These are phyloP conservation scores for Pimephales promelas DNA, from an alignment of 2,113 vertebrate species.

Conservation along the genomic window DNA sequence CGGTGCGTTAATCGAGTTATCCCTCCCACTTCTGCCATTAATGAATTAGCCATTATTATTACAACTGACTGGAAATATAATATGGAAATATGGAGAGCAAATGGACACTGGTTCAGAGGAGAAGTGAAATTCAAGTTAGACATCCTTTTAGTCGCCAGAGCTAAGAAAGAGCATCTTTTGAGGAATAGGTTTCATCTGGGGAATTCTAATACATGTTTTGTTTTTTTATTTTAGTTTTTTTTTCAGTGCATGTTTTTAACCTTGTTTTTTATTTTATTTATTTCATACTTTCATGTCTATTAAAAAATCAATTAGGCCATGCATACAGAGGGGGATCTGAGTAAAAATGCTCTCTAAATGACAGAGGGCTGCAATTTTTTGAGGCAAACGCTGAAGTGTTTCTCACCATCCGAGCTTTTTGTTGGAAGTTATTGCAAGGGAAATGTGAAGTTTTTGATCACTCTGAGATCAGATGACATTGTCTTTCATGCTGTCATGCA, in stretches of 20 bases:
- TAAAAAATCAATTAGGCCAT: not conserved
- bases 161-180: not conserved
- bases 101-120: not conserved
- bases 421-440: not conserved
- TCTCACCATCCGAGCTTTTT: not conserved
- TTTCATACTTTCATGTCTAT: not conserved
- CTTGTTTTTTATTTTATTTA: constrained; percentile 9
- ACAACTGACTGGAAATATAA: not conserved
- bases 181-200: not conserved
- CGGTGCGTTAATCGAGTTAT: too few species aligned
- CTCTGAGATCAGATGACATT: constrained; percentile 14
- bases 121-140: not conserved
- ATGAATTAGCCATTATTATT: too few species aligned
- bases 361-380: constrained; percentile 17
- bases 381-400: not conserved
- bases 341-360: not conserved
- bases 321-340: not conserved
- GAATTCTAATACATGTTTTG: not conserved
- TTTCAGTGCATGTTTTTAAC: not conserved
- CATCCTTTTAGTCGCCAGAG: not conserved
- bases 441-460: not conserved
- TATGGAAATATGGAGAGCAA: not conserved
- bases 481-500: constrained; percentile 19
- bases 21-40: too few species aligned
- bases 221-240: not conserved